phyloP scores from a whole-genome alignment of 1,140 invertebrate species.

The Harpegnathos saltator region DNA sequence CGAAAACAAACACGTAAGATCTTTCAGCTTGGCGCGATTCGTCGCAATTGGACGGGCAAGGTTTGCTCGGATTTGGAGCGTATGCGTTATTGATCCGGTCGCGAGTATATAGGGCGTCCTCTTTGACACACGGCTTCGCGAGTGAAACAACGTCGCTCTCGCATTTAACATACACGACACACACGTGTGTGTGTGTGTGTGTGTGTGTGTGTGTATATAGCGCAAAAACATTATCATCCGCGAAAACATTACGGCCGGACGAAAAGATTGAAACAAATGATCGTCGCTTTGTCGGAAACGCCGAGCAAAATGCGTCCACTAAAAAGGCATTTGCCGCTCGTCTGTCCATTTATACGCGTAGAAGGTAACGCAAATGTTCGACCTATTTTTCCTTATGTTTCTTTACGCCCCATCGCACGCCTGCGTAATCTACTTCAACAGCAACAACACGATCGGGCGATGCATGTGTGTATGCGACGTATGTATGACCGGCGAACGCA shows the following conservation, averaged over 20 bases:
- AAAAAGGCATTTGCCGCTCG: not conserved
- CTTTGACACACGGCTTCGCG: constrained; percentile 39
- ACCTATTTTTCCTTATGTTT: constrained; percentile 6
- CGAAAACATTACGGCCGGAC: constrained; percentile 8
- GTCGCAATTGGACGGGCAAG: constrained; percentile 34
- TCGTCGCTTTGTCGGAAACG: constrained; percentile 3
- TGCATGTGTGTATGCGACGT: not conserved
- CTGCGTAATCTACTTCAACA: not conserved
- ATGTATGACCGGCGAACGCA: too few species aligned
- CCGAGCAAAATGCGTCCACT: not conserved
- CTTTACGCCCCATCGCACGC: not conserved
- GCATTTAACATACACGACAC: constrained; percentile 10
- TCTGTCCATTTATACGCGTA: not conserved
- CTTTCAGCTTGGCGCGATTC: constrained; percentile 14
- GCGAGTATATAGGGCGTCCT: constrained; percentile 40
- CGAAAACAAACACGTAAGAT: not conserved
- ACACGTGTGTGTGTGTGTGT: too few species aligned
- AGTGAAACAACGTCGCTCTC: constrained; percentile 8
- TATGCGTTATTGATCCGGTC: constrained; percentile 50
- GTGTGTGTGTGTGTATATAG: not conserved
- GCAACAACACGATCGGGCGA: not conserved
- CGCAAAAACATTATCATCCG: not conserved
- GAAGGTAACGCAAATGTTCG: not conserved
- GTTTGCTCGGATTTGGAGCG: constrained; percentile 50
- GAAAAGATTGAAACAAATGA: constrained; percentile 2